Conservation (phyloP, 2,888 invertebrate species). For the Pristionchus japonicus region DNA sequence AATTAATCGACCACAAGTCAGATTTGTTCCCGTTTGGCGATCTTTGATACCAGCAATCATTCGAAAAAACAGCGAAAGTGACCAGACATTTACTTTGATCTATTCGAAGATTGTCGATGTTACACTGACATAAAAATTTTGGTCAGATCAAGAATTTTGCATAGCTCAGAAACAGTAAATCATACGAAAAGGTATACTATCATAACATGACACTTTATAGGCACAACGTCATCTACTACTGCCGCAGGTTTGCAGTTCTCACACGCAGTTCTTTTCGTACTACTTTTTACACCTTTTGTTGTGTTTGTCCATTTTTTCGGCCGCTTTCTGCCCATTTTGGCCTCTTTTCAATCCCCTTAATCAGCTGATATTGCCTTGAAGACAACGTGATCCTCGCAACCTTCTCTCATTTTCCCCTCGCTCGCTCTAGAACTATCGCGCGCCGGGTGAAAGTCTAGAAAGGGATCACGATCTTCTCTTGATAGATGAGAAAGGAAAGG, state of each 20-base stretch:
- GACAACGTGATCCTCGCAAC: neutral
- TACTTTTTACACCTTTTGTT: neutral
- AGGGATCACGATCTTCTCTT: conserved; percentile 23
- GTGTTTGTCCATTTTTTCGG: neutral
- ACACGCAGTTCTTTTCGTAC: neutral
- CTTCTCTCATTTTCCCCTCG: neutral
- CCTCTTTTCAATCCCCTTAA: neutral
- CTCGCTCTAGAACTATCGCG: conserved; percentile 7
- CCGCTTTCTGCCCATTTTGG: neutral
- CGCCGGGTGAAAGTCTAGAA: conserved; percentile 1
- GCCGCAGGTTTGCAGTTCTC: conserved; percentile 1
- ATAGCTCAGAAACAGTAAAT: no score
- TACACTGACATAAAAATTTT: no score
- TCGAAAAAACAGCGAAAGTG: neutral
- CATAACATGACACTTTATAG: neutral
- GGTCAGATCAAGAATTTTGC: no score
- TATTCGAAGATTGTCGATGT: neutral
- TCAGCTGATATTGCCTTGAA: conserved; percentile 4
- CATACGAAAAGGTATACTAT: neutral
- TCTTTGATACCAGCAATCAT: neutral
- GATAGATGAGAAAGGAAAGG: neutral
- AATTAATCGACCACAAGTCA: neutral
- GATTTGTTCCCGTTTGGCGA: neutral
- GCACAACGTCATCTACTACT: neutral
- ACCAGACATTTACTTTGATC: neutral